Conservation (phyloP, 2,888 invertebrate species). For the Apodemia mormo region DNA sequence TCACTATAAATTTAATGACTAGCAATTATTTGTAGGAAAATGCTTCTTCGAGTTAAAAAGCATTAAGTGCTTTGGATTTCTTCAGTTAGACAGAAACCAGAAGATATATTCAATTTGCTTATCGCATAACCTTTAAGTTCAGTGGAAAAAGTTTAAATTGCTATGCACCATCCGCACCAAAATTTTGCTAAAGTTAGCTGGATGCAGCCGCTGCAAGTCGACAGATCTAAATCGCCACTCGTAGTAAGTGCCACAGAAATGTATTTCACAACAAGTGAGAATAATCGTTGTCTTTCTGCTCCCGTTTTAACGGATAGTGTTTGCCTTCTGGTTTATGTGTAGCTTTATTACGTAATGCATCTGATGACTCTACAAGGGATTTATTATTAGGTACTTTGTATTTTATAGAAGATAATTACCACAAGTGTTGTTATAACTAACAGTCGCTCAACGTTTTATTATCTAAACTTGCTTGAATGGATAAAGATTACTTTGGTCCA, state of each 20-base stretch:
- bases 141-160: conserved; percentile 58
- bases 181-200: conserved; percentile 46
- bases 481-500: no score
- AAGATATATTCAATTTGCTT: conserved; percentile 34
- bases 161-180: conserved; percentile 40
- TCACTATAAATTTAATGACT: conserved; percentile 8
- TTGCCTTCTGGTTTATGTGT: conserved; percentile 36
- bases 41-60: conserved; percentile 16
- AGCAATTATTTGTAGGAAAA: conserved; percentile 14
- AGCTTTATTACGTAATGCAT: conserved; percentile 29
- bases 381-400: background rate
- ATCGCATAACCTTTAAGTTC: conserved; percentile 42
- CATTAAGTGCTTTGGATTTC: conserved; percentile 25
- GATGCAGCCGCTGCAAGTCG: conserved; percentile 47
- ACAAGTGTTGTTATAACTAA: no score
- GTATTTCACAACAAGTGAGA: conserved; percentile 75
- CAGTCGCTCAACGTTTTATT: no score
- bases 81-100: conserved; percentile 24
- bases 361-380: conserved; percentile 16
- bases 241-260: conserved; percentile 72
- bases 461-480: no score
- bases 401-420: no score
- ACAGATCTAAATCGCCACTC: conserved; percentile 75
- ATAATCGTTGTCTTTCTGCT: conserved; percentile 66
- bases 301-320: conserved; percentile 56